These are phyloP conservation scores for Poeciliopsis infans DNA, from an alignment of 2,797 vertebrate genomes.

Conservation along the genomic window DNA sequence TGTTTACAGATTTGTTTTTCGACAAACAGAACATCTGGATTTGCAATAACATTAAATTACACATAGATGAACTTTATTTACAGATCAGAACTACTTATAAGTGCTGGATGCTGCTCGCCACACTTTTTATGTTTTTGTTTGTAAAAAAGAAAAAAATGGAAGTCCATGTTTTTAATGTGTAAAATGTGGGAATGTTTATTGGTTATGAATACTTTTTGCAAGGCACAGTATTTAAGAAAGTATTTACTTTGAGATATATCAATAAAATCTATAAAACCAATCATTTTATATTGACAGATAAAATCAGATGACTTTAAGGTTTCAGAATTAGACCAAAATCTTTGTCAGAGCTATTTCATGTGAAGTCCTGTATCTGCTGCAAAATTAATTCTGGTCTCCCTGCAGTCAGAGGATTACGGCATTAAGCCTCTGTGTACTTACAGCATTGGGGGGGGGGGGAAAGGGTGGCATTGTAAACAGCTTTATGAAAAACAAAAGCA, in stretches of 20 bases:
- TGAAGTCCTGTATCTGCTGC: constrained; percentile 25
- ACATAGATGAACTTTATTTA: background rate
- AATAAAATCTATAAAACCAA: background rate
- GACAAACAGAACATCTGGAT: background rate
- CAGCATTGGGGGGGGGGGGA: constrained; percentile 57
- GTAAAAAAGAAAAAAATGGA: background rate
- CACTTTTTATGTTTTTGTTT: background rate
- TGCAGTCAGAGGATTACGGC: constrained; percentile 77
- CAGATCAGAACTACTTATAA: background rate
- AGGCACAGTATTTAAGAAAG: no score
- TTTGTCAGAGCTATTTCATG: background rate
- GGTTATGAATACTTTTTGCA: no score
- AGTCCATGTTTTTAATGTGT: background rate
- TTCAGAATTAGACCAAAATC: background rate
- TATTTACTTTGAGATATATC: background rate
- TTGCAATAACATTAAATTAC: background rate
- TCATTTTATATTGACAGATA: background rate
- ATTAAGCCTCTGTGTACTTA: constrained; percentile 69
- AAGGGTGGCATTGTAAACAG: constrained; percentile 75
- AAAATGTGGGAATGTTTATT: background rate
- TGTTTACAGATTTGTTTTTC: background rate
- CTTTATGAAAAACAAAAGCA: constrained; percentile 42
- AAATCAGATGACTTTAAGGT: background rate
- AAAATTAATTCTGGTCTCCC: constrained; percentile 29
- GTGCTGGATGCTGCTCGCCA: background rate